These are phyloP conservation scores for Phrynocephalus guinanensis DNA, from an alignment of 2,797 vertebrate species.

Conservation along the genomic window DNA sequence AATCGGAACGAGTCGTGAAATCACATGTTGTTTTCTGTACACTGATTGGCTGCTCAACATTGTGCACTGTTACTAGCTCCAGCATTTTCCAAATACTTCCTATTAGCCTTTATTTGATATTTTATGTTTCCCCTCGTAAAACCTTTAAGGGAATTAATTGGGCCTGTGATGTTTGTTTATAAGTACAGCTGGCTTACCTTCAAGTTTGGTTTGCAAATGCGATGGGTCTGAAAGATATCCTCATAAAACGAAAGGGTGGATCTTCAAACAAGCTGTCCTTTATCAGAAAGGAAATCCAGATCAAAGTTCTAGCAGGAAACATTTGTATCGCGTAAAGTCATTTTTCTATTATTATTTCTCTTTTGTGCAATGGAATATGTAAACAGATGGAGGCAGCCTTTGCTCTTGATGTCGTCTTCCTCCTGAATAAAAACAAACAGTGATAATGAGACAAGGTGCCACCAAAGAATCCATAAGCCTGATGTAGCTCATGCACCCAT, in stretches of 20 bases:
- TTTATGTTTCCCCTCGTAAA: conserved; percentile 87
- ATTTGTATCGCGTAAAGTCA: conserved; percentile 11
- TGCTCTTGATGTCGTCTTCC: conserved; percentile 36
- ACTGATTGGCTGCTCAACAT: conserved; percentile 70
- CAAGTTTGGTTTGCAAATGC: conserved; percentile 78
- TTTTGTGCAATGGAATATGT: neutral
- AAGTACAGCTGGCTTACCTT: conserved; percentile 84
- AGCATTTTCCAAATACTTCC: conserved; percentile 82
- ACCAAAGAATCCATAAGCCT: conserved; percentile 53
- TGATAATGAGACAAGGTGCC: conserved; percentile 41
- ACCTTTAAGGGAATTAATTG: conserved; percentile 83
- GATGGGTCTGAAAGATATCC: conserved; percentile 76
- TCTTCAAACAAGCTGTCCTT: conserved; percentile 68
- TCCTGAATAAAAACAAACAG: neutral
- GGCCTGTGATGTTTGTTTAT: conserved; percentile 82
- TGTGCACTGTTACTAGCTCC: conserved; percentile 75
- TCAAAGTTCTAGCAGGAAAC: conserved; percentile 53
- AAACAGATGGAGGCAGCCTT: conserved; percentile 10
- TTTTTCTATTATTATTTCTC: neutral
- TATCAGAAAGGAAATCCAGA: conserved; percentile 73
- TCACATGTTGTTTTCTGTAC: conserved; percentile 74
- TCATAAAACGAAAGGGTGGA: conserved; percentile 74
- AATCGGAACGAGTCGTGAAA: conserved; percentile 71
- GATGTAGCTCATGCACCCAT: conserved; percentile 27
- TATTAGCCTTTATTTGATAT: conserved; percentile 87